Evolutionary conservation across 2,888 invertebrate species (phyloP).

Genomic region (Petrolisthes manimaculis): DNA sequence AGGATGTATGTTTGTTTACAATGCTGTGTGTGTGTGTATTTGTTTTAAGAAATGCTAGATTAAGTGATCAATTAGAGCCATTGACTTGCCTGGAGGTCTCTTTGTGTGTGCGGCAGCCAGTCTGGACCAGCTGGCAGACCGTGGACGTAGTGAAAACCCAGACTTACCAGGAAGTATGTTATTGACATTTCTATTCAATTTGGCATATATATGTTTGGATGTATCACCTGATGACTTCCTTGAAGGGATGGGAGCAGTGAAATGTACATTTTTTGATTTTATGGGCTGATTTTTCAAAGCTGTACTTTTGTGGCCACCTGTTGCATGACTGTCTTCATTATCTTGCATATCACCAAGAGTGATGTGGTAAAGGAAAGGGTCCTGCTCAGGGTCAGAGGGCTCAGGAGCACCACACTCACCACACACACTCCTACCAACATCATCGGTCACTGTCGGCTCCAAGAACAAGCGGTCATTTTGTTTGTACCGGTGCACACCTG

Average conservation of each 20-base stretch:
- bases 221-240: slow-evolving; percentile 23
- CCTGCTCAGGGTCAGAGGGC: slow-evolving; percentile 24
- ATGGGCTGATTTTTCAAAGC: neutral
- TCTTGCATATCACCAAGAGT: slow-evolving; percentile 37
- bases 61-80: slow-evolving; percentile 51
- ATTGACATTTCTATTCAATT: slow-evolving; percentile 35
- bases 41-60: neutral
- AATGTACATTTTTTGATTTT: too few relatives aligned
- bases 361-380: slow-evolving; percentile 56
- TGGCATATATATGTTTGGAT: slow-evolving; percentile 42
- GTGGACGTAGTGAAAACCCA: slow-evolving; percentile 4
- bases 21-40: too few relatives aligned
- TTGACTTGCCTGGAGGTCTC: slow-evolving; percentile 44
- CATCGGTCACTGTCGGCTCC: slow-evolving; percentile 44
- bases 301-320: neutral
- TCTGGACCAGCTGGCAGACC: neutral
- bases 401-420: slow-evolving; percentile 43
- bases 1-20: too few relatives aligned
- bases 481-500: slow-evolving; percentile 45
- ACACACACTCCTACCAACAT: slow-evolving; percentile 42
- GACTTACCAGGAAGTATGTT: slow-evolving; percentile 31
- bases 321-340: neutral
- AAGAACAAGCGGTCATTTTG: slow-evolving; percentile 51
- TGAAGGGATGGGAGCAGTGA: too few relatives aligned
- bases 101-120: slow-evolving; percentile 11